phyloP scores from a whole-genome alignment of 1,140 invertebrate species.

The Drosophila sechellia region DNA sequence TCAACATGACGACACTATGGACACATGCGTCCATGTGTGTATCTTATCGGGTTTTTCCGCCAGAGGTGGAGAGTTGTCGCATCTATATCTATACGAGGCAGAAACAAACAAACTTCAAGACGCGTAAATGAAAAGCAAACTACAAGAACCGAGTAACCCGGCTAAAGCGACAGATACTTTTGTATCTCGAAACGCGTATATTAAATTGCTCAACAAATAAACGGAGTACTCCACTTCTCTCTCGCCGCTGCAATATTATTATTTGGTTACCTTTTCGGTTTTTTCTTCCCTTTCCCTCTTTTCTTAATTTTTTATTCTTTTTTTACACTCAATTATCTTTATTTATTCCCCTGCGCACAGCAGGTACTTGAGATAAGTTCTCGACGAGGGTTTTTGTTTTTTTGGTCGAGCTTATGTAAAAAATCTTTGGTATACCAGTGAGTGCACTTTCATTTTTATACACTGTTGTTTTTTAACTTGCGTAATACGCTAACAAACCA shows the following conservation, averaged over 20 bases:
- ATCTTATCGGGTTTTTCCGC: slow-evolving; percentile 52
- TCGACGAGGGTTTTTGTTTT: slow-evolving; percentile 21
- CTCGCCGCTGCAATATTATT: slow-evolving; percentile 11
- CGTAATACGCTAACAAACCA: slow-evolving; percentile 23
- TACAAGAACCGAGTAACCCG: slow-evolving; percentile 35
- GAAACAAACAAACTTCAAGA: slow-evolving; percentile 35
- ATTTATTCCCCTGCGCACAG: slow-evolving; percentile 50
- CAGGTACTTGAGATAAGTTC: slow-evolving; percentile 60
- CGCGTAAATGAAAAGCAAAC: slow-evolving; percentile 69
- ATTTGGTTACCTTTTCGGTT: slow-evolving; percentile 42
- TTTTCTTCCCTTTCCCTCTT: slow-evolving; percentile 32
- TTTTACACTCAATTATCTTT: slow-evolving; percentile 63
- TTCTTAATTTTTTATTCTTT: slow-evolving; percentile 32
- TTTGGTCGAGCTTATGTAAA: slow-evolving; percentile 20
- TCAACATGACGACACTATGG: slow-evolving; percentile 38
- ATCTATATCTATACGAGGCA: slow-evolving; percentile 28
- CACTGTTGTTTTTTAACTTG: slow-evolving; percentile 20
- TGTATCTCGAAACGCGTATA: slow-evolving; percentile 16
- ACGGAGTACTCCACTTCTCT: slow-evolving; percentile 2
- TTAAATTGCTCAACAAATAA: slow-evolving; percentile 72
- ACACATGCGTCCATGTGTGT: slow-evolving; percentile 9
- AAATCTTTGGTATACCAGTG: slow-evolving; percentile 31
- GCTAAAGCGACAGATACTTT: slow-evolving; percentile 32
- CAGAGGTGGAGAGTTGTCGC: slow-evolving; percentile 34
- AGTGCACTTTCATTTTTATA: slow-evolving; percentile 62